These are phyloP conservation scores for Pituophis catenifer DNA, from an alignment of 2,113 vertebrate genomes.

Conservation along the genomic window DNA sequence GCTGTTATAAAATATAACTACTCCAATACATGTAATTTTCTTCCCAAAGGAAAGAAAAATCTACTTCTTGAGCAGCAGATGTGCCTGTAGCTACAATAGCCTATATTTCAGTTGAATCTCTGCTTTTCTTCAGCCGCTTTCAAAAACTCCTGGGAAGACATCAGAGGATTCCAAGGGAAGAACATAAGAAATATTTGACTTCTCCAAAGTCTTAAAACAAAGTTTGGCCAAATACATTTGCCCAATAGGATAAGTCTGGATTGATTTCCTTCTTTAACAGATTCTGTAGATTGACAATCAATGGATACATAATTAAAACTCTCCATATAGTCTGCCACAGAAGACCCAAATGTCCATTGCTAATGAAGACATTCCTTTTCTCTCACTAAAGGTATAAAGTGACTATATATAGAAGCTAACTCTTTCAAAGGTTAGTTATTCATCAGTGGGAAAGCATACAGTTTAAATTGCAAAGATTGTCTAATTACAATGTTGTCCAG, in stretches of 20 bases:
- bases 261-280: constrained; percentile 22
- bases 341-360: constrained; percentile 6
- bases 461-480: not conserved
- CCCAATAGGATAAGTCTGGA: constrained; percentile 7
- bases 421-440: not conserved
- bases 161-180: not conserved
- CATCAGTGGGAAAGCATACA: not conserved
- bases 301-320: constrained; percentile 4
- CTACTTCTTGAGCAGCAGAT: constrained; percentile 37
- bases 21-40: not conserved
- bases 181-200: constrained; percentile 32
- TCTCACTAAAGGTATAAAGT: not conserved
- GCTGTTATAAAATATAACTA: constrained; percentile 10
- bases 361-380: not conserved
- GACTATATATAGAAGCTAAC: not conserved
- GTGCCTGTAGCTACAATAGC: constrained; percentile 37
- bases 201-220: constrained; percentile 32
- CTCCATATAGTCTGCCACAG: constrained; percentile 20
- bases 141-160: constrained; percentile 25
- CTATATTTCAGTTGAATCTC: not conserved
- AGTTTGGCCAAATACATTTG: constrained; percentile 33
- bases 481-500: not conserved
- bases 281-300: constrained; percentile 11
- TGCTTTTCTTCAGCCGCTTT: constrained; percentile 25
- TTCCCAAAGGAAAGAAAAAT: not conserved